phyloP scores from a whole-genome alignment of 2,113 vertebrate genomes.

The Halichoeres trimaculatus region DNA sequence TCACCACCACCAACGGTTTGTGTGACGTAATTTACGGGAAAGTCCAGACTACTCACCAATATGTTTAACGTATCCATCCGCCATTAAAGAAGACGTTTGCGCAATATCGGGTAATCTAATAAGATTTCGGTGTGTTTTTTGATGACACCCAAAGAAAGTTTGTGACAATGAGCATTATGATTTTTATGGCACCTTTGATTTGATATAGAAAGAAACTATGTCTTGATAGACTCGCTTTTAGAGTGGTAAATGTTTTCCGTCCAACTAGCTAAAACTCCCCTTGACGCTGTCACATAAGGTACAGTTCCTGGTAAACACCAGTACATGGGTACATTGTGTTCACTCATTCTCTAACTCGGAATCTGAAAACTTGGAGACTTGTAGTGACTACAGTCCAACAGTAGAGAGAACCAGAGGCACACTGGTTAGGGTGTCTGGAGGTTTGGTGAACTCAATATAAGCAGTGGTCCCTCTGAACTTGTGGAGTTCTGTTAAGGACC shows the following conservation, averaged over 20 bases:
- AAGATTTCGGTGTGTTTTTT: too few species aligned
- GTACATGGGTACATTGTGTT: conserved; percentile 40
- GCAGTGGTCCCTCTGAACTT: not conserved
- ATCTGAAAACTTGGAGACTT: not conserved
- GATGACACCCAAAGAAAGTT: too few species aligned
- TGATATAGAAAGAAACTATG: too few species aligned
- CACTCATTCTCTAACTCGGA: not conserved
- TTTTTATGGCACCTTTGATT: too few species aligned
- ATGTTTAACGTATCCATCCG: conserved; percentile 74
- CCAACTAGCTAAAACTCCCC: too few species aligned
- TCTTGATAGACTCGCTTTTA: too few species aligned
- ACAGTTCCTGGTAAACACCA: not conserved
- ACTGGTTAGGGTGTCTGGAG: not conserved
- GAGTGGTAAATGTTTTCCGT: too few species aligned
- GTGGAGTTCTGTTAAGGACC: not conserved
- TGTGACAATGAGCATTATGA: too few species aligned
- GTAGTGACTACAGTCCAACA: conserved; percentile 47
- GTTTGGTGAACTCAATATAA: rapidly evolving
- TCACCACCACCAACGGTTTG: conserved; percentile 15
- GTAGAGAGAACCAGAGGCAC: conserved; percentile 51
- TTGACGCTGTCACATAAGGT: too few species aligned
- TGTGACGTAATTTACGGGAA: conserved; percentile 77
- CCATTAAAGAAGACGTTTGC: conserved; percentile 13
- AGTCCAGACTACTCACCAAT: conserved; percentile 62
- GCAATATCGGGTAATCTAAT: too few species aligned